Conservation (phyloP, 2,797 vertebrate genomes). For the Eremophila alpestris region DNA sequence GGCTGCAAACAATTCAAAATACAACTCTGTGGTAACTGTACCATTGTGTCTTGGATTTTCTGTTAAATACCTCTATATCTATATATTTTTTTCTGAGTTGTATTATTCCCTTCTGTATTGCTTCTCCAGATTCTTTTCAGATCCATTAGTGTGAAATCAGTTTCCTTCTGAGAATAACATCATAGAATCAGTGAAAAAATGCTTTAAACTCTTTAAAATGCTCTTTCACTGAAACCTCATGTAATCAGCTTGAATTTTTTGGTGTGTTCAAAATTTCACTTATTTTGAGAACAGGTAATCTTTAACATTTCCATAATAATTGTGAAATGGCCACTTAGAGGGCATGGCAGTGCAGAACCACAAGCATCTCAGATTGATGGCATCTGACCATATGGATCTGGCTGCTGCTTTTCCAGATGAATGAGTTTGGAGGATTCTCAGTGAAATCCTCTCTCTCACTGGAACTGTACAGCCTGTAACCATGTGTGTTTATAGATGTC, state of each 20-base stretch:
- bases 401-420: not conserved
- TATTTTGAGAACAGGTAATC: not conserved
- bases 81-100: rapidly evolving
- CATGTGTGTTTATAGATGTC: not conserved
- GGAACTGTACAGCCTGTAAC: not conserved
- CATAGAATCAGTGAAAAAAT: not conserved
- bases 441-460: not conserved
- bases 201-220: not conserved
- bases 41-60: not conserved
- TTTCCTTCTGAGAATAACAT: not conserved
- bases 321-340: not conserved
- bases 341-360: not conserved
- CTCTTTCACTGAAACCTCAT: not conserved
- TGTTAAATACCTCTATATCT: not conserved
- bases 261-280: not conserved
- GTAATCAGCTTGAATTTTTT: not conserved
- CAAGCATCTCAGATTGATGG: not conserved
- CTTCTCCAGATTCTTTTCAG: not conserved
- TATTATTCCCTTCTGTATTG: not conserved
- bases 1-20: not conserved
- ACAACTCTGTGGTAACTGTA: not conserved
- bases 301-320: not conserved
- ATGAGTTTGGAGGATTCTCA: not conserved
- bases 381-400: not conserved
- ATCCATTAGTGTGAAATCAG: not conserved